A percentile compares a stretch with the other conserved stretches of the same genome.
phyloP scores from a whole-genome alignment of 2,113 vertebrate genomes.

The Girardinichthys multiradiatus region DNA sequence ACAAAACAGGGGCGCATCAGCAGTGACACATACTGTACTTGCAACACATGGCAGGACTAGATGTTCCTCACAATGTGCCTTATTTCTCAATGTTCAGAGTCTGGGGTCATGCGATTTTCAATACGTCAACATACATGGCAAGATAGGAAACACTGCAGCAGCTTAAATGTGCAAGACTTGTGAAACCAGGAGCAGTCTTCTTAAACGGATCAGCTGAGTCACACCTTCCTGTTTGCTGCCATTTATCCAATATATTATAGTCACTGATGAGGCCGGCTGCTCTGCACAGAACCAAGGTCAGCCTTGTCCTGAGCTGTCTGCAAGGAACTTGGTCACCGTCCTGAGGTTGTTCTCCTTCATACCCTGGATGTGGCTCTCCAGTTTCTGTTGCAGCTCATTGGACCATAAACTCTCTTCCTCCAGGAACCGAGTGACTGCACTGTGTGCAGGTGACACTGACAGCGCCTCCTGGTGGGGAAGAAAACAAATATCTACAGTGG shows the following conservation, averaged over 20 bases:
- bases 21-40: not conserved
- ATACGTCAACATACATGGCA: not conserved
- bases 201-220: not conserved
- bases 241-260: not conserved
- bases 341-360: slow-evolving; percentile 83
- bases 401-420: slow-evolving; percentile 87
- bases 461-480: slow-evolving; percentile 64
- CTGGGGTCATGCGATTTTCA: not conserved
- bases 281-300: slow-evolving; percentile 14
- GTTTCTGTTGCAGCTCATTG: slow-evolving; percentile 82
- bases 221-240: not conserved
- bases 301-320: not conserved
- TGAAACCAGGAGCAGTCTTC: too few relatives aligned
- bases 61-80: not conserved
- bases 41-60: not conserved
- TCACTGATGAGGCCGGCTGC: slow-evolving; percentile 1
- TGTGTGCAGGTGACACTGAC: slow-evolving; percentile 74
- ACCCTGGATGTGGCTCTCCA: slow-evolving; percentile 88
- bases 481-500: slow-evolving; percentile 16
- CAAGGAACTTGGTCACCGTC: slow-evolving; percentile 82
- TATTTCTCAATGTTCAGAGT: not conserved
- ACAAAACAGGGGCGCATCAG: not conserved
- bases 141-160: not conserved
- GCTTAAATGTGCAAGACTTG: too few relatives aligned
- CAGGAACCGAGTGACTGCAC: slow-evolving; percentile 83